A percentile compares a stretch with the other conserved stretches of the same genome.
These are phyloP conservation scores for Clistopyga incitator DNA, from an alignment of 2,888 invertebrate species.

Conservation along the genomic window DNA sequence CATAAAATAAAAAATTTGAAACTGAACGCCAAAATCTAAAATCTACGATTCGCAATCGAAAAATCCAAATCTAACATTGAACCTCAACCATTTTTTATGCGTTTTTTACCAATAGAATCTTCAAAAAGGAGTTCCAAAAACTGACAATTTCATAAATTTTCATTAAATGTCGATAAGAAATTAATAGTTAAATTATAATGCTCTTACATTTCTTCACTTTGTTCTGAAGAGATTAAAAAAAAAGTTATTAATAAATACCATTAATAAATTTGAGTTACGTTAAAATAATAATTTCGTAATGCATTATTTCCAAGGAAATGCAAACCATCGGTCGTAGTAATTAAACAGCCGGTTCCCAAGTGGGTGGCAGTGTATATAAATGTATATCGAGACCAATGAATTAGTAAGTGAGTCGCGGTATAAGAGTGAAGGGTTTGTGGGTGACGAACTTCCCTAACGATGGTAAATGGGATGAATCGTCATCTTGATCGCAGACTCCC, in stretches of 20 bases:
- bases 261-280: not conserved
- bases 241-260: not conserved
- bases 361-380: slow-evolving; percentile 9
- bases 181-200: too few species aligned
- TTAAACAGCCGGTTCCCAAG: not conserved
- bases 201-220: not conserved
- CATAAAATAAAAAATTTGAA: too few species aligned
- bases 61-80: too few species aligned
- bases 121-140: too few species aligned
- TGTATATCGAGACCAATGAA: slow-evolving; percentile 10
- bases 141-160: too few species aligned
- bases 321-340: not conserved
- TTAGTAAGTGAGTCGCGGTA: slow-evolving; percentile 9
- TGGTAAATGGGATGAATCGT: slow-evolving; percentile 30
- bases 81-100: too few species aligned
- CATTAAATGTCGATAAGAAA: too few species aligned
- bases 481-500: slow-evolving; percentile 3
- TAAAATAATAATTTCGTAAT: too few species aligned
- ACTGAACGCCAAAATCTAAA: too few species aligned
- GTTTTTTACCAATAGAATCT: too few species aligned
- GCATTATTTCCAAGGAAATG: not conserved
- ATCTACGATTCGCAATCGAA: too few species aligned
- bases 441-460: slow-evolving; percentile 4
- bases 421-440: not conserved
- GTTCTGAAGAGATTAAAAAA: too few species aligned